Conservation (phyloP, 2,888 invertebrate species). For the Sarcophaga caerulescens region DNA sequence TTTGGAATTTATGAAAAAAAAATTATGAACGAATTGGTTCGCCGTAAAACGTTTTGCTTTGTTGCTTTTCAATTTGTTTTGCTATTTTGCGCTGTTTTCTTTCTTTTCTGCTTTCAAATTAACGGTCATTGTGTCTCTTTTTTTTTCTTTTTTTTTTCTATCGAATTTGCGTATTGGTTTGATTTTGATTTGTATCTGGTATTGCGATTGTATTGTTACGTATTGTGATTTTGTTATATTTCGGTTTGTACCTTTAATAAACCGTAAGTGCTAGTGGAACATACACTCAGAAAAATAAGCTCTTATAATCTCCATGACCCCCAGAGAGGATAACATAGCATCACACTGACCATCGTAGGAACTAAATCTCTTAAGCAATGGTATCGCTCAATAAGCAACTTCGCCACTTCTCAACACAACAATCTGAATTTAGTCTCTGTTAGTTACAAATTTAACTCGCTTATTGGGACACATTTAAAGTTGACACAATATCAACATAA, state of each 20-base stretch:
- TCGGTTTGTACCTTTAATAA: slow-evolving; percentile 8
- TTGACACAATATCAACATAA: too few species aligned
- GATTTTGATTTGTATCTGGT: neutral
- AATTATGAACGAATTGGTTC: neutral
- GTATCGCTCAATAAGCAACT: too few species aligned
- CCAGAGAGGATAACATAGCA: too few species aligned
- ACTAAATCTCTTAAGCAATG: too few species aligned
- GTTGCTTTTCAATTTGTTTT: slow-evolving; percentile 23
- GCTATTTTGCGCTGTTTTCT: neutral
- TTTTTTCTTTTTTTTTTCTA: neutral
- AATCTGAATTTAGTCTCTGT: too few species aligned
- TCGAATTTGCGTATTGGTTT: neutral
- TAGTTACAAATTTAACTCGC: too few species aligned
- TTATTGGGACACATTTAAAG: too few species aligned
- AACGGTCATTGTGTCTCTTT: slow-evolving; percentile 31
- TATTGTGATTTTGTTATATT: slow-evolving; percentile 17
- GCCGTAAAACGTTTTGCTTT: slow-evolving; percentile 34
- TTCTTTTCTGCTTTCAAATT: slow-evolving; percentile 24
- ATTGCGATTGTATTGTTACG: neutral
- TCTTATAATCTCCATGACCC: neutral
- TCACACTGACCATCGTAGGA: too few species aligned
- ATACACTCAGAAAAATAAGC: neutral
- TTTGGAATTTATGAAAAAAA: neutral
- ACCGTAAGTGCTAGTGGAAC: neutral
- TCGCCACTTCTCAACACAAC: too few species aligned